Base-by-base conservation (phyloP, 92 coral and sea anemone species). In the Ricordea florida region DNA sequence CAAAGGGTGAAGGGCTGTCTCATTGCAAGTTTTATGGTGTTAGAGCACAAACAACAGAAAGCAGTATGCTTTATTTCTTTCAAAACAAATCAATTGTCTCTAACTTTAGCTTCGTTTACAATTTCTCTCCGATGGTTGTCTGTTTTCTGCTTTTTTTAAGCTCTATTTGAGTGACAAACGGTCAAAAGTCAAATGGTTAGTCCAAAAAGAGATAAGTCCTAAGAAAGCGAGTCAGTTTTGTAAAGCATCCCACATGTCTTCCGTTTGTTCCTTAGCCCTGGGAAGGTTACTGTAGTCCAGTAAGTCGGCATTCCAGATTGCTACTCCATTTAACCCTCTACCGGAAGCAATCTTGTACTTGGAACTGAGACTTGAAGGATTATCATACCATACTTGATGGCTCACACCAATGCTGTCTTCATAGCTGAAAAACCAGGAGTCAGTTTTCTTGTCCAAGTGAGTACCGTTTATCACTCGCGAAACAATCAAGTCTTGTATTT, bases 311-410 rank as follows among this genome's bases (percentile, higher is more conserved):
- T 96, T 96, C 99, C 99, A 96, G 36, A 92, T 82, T 3, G 99
- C 99, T 32, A 90, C 80, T 0, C 99, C 99, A 79, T 69, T 88
- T 37, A 96, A 85, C 26, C 73, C 71, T 48, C 46, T 59, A 21
- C 67, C 72, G 14, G 73, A 42, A 1, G 87, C 89, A 83, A 85
- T 79, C 28, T 62, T 42, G 36, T 88, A 84, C 57, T 94, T 94
- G 37, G 45, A 21, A 29, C 62, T 68, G 22, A 94, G 63, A 52
- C 98, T 94, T 6, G 70, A 28, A 0, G 89, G 92, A 57, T 94
- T 90, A 25, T 94, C 98, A 66, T 79, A 94, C 98, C 98, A 94
- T 0, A 94, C 94, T 51, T 94, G 98, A 49, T 94, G 98, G 3
- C 58, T 62, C 31, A 73, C 81, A 34, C 85, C 97, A 29, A 46